Evolutionary conservation across 2,113 vertebrate genomes (phyloP).

Genomic region (Cephalopterus ornatus): DNA sequence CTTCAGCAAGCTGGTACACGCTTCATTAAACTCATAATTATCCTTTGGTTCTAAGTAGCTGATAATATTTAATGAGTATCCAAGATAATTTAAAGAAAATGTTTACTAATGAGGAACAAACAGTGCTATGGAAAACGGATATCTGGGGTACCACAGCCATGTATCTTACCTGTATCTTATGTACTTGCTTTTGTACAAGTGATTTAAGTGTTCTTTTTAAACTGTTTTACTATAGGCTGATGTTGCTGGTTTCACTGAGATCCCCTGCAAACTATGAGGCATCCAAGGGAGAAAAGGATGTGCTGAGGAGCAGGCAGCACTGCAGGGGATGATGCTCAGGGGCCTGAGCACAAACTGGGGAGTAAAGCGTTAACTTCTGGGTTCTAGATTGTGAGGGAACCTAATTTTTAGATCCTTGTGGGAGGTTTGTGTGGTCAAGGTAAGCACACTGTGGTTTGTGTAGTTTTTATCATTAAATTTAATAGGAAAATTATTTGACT

Average conservation of each 20-base stretch:
- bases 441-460: not conserved
- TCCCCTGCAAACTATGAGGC: not conserved
- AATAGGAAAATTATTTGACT: not conserved
- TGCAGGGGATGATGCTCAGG: not conserved
- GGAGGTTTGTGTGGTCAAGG: not conserved
- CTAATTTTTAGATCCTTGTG: not conserved
- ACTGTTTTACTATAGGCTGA: not conserved
- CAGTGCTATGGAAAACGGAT: conserved; percentile 76
- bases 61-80: conserved; percentile 99
- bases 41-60: conserved; percentile 98
- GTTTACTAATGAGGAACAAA: conserved; percentile 87
- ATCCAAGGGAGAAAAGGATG: not conserved
- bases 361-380: not conserved
- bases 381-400: not conserved
- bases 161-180: conserved; percentile 75
- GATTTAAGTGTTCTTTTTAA: not conserved
- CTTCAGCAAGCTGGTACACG: conserved; percentile 89
- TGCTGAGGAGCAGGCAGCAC: rapidly evolving
- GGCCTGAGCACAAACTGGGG: not conserved
- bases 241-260: not conserved
- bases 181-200: conserved; percentile 18
- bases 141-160: conserved; percentile 76
- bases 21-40: conserved; percentile 99
- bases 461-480: not conserved
- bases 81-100: conserved; percentile 87